phyloP scores from a whole-genome alignment of 2,888 invertebrate species.

The Diplolepis rosae region DNA sequence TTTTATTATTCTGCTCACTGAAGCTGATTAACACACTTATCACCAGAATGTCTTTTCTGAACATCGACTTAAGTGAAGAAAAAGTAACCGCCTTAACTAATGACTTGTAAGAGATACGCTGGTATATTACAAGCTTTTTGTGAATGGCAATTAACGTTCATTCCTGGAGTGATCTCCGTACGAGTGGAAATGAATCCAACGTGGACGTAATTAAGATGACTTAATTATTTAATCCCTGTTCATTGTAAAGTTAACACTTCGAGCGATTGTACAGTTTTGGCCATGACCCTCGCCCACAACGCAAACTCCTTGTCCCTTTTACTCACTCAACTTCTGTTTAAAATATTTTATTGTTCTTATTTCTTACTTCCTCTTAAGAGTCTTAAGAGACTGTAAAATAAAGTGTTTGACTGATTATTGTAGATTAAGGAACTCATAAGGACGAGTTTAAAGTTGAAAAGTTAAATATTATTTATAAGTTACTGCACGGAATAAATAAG shows the following conservation, averaged over 20 bases:
- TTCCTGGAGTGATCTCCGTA: slow-evolving; percentile 10
- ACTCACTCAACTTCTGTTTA: neutral
- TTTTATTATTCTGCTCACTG: neutral
- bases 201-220: slow-evolving; percentile 60
- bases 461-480: too few species aligned
- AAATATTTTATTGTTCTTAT: neutral
- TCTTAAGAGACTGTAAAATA: neutral
- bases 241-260: slow-evolving; percentile 52
- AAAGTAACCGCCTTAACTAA: slow-evolving; percentile 1
- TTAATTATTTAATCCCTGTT: slow-evolving; percentile 68
- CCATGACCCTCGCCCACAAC: slow-evolving; percentile 61
- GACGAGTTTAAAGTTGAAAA: too few species aligned
- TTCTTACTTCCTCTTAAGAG: neutral
- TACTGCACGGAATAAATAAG: too few species aligned
- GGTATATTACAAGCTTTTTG: slow-evolving; percentile 19
- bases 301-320: neutral
- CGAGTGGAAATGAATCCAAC: slow-evolving; percentile 43
- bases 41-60: slow-evolving; percentile 7
- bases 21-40: slow-evolving; percentile 3
- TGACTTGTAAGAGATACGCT: slow-evolving; percentile 11
- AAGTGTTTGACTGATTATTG: neutral
- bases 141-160: slow-evolving; percentile 45
- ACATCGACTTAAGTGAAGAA: neutral
- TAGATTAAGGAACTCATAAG: neutral
- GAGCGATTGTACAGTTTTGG: slow-evolving; percentile 40